These are phyloP conservation scores for Ptilodon capucinus DNA, from an alignment of 2,888 invertebrate genomes.

Conservation along the genomic window DNA sequence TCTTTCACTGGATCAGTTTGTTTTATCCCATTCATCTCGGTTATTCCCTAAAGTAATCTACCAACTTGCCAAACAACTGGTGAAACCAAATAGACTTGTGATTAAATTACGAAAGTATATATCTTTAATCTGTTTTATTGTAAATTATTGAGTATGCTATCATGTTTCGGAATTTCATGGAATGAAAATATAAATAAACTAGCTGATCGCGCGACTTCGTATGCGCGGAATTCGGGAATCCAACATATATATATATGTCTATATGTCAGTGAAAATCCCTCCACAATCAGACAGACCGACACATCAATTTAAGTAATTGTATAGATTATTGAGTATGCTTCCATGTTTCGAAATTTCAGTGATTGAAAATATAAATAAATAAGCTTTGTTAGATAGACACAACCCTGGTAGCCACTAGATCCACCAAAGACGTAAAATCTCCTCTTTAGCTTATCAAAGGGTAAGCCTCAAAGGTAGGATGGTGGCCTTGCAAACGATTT, in stretches of 20 bases:
- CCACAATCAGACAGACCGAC: no score
- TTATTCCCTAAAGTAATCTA: conserved; percentile 53
- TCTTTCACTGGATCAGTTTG: conserved; percentile 40
- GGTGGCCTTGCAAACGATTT: conserved; percentile 16
- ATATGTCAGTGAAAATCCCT: no score
- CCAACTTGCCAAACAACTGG: conserved; percentile 49
- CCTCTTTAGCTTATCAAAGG: conserved; percentile 13
- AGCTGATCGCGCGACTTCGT: no score
- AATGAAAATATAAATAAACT: no score
- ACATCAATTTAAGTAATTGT: no score
- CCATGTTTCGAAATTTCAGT: no score
- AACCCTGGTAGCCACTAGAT: no score
- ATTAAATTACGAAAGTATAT: conserved; percentile 40
- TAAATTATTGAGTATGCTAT: conserved; percentile 22
- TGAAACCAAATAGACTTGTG: conserved; percentile 39
- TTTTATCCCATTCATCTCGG: conserved; percentile 49
- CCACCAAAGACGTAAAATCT: conserved; percentile 11
- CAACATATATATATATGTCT: no score
- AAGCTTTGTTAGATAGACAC: no score
- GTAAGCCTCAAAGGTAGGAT: conserved; percentile 18
- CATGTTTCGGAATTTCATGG: not conserved
- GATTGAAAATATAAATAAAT: no score
- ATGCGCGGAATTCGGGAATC: no score
- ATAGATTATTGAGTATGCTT: no score
- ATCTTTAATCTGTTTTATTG: conserved; percentile 36